These are phyloP conservation scores for Aphelocoma californica DNA, from an alignment of 2,797 vertebrate species.

Conservation along the genomic window DNA sequence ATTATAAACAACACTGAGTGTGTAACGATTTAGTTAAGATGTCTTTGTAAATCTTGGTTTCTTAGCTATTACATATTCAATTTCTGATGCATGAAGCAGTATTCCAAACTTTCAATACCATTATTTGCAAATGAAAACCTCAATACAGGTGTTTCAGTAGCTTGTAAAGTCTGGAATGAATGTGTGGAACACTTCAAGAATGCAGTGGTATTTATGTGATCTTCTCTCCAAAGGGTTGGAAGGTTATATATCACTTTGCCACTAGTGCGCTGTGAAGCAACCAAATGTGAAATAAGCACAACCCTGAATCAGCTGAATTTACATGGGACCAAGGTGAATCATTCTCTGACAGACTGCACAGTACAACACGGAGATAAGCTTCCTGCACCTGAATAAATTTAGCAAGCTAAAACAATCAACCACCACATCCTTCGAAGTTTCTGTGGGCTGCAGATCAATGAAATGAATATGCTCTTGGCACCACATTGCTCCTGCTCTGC, in stretches of 20 bases:
- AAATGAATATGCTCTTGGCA: not conserved
- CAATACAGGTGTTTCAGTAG: not conserved
- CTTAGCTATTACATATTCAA: not conserved
- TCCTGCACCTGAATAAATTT: not conserved
- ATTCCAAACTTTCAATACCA: not conserved
- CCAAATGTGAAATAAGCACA: not conserved
- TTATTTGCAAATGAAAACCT: not conserved
- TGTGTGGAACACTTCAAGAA: not conserved
- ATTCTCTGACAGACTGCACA: not conserved
- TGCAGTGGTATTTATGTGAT: not conserved
- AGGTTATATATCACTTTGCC: not conserved
- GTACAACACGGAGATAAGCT: not conserved
- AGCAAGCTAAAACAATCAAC: not conserved
- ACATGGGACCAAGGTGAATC: not conserved
- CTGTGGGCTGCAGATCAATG: not conserved
- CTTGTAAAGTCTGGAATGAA: not conserved
- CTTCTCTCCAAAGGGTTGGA: not conserved
- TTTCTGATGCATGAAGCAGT: not conserved
- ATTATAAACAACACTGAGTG: not conserved
- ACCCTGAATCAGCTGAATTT: not conserved
- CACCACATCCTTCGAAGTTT: not conserved
- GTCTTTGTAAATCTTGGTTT: not conserved
- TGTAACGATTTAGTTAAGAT: not conserved
- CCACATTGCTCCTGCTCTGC: not conserved
- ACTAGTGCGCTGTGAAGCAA: not conserved